Evolutionary conservation across 2,113 vertebrate genomes (phyloP), one percentile per base, ranked within the genome.

Genomic region (Dipodomys ordii): DNA sequence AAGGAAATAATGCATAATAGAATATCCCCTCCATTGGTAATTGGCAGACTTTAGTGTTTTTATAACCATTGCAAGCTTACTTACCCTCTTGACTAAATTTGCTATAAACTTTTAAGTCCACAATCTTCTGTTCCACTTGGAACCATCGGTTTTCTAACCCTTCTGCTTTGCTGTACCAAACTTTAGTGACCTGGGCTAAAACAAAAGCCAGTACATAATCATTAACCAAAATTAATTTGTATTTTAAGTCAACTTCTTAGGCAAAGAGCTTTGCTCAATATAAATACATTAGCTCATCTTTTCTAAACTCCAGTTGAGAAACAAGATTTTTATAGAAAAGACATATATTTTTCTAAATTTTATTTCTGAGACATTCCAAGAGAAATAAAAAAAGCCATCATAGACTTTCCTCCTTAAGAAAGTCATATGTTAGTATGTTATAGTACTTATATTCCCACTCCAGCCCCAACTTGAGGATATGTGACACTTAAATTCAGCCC

Each of bases 151-250:
- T 98, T 97, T 98, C 98, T 0, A 97, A 97, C 69, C 96, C 97
- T 60, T 98, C 95, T 27, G 98, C 96, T 2, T 98, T 98, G 87
- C 98, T 98, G 92, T 99, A 98, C 99, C 99, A 99, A 87, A 99
- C 80, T 94, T 97, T 98, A 60, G 97, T 97, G 87, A 81, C 57
- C 39, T 97, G 82, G 23, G 69, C 95, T 97, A 83, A 93, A 94
- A 96, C 49, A 83, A 94, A 94, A 92, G 72, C 7, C 94, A 95
- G 15, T 49, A 68, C 72, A 69, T 19, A 68, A 72, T 44, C 44
- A 67, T 93, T 71, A 94, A 71, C 30, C 71, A 78, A 93, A 86
- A n/a, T 72, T 49, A 86, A 88, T 74, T 65, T 88, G 28, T 85
- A 80, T n/a, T 19, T 60, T 87, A 73, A 77, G 65, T n/a, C 4